Evolutionary conservation across 2,113 vertebrate genomes (phyloP).

Genomic region (Nibea coibor): DNA sequence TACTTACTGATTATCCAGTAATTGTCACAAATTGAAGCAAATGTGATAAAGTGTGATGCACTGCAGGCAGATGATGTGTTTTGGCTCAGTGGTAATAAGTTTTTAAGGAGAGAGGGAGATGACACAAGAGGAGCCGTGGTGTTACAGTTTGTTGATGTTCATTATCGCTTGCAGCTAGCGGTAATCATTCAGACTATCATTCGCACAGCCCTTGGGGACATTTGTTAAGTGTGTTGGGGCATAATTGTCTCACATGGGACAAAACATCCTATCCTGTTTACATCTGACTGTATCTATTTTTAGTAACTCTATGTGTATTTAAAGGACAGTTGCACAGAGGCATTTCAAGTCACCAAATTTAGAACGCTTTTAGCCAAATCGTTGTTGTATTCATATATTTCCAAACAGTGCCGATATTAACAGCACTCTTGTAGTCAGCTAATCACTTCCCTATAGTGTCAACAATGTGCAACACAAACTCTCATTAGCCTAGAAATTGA

Average conservation of each 20-base stretch:
- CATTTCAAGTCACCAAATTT: not conserved
- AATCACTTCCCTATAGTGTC: not conserved
- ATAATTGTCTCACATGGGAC: constrained; percentile 9
- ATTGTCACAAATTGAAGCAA: not conserved
- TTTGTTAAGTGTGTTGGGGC: not conserved
- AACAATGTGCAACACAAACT: too few relatives aligned
- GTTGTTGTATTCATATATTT: not conserved
- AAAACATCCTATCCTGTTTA: not conserved
- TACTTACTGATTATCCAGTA: not conserved
- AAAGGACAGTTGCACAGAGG: not conserved
- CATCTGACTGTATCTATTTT: not conserved
- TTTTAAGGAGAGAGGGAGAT: not conserved
- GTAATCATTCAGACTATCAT: constrained; percentile 15
- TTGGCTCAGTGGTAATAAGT: not conserved
- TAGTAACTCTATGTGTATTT: not conserved
- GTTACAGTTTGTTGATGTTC: constrained; percentile 11
- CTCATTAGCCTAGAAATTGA: too few relatives aligned
- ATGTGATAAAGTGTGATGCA: not conserved
- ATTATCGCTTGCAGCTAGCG: constrained; percentile 29
- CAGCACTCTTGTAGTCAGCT: not conserved
- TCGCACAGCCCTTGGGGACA: not conserved
- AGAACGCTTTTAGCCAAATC: not conserved
- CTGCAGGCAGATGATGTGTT: not conserved
- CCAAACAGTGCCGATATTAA: not conserved
- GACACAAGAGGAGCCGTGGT: not conserved